A percentile compares a stretch with the other conserved stretches of the same genome.
These are phyloP conservation scores for Drosophila maculinotata DNA, from an alignment of 2,888 invertebrate species.

Conservation along the genomic window DNA sequence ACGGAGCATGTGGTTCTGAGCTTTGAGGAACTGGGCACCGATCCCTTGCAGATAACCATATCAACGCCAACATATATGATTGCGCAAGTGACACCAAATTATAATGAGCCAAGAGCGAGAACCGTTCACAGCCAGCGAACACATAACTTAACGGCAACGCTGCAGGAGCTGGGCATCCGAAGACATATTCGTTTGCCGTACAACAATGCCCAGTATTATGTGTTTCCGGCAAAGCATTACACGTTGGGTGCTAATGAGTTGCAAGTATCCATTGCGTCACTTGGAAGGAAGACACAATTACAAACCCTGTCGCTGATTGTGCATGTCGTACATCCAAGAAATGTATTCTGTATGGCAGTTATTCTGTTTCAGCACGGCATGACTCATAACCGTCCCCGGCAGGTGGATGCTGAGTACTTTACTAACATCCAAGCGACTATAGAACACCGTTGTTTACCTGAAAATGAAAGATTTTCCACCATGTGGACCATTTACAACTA, in stretches of 20 bases:
- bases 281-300: not conserved
- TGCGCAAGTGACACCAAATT: not conserved
- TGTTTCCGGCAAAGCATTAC: slow-evolving; percentile 24
- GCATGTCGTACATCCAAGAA: slow-evolving; percentile 5
- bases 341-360: not conserved
- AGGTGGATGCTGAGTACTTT: slow-evolving; percentile 15
- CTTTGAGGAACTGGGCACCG: slow-evolving; percentile 12
- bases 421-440: slow-evolving; percentile 41
- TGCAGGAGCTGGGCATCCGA: slow-evolving; percentile 31
- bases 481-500: slow-evolving; percentile 20
- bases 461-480: not conserved
- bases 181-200: slow-evolving; percentile 30
- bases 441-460: not conserved
- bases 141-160: slow-evolving; percentile 22
- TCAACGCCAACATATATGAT: slow-evolving; percentile 34
- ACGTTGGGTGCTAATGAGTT: slow-evolving; percentile 27
- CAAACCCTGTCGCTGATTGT: slow-evolving; percentile 13
- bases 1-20: slow-evolving; percentile 33
- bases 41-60: slow-evolving; percentile 13
- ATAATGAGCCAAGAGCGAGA: not conserved
- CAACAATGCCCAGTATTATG: slow-evolving; percentile 14
- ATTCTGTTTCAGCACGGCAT: slow-evolving; percentile 20
- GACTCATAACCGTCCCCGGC: not conserved
- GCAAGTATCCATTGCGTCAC: slow-evolving; percentile 12
- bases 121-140: slow-evolving; percentile 10